Evolutionary conservation across 2,888 invertebrate genomes (phyloP).

Genomic region (Lithophane semibrunnea): DNA sequence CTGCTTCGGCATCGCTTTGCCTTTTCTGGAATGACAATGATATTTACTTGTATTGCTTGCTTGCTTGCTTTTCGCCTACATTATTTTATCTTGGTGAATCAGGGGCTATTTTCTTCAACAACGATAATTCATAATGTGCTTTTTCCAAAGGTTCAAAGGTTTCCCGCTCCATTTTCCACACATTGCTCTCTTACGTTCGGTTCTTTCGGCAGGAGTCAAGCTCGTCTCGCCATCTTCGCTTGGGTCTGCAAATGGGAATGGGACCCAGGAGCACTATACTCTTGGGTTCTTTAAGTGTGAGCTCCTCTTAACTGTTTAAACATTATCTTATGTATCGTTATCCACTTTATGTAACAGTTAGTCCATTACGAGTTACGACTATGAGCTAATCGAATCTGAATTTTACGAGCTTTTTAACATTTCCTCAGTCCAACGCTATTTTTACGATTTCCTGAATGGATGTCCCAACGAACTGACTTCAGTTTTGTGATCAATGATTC

Average conservation of each 20-base stretch:
- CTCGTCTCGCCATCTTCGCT: not conserved
- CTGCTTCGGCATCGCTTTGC: not conserved
- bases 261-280: not conserved
- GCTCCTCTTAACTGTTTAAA: not conserved
- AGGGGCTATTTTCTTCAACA: not conserved
- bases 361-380: conserved; percentile 48
- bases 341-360: conserved; percentile 40
- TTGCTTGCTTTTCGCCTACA: not conserved
- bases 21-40: not conserved
- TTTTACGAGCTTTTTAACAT: conserved; percentile 56
- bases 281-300: not conserved
- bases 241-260: not conserved
- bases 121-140: not conserved
- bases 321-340: conserved; percentile 11
- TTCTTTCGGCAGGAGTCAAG: not conserved
- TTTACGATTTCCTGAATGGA: conserved; percentile 54
- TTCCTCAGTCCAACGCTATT: conserved; percentile 43
- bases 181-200: not conserved
- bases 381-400: conserved; percentile 45
- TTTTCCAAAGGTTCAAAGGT: not conserved
- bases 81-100: conserved; percentile 4
- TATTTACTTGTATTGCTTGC: too few species aligned
- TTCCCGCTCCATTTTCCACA: not conserved
- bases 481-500: conserved; percentile 12
- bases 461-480: conserved; percentile 35